Percentiles rank a stretch among this genome's conserved stretches.
phyloP scores from a whole-genome alignment of 2,888 invertebrate species.

The Lepidonotus clava region DNA sequence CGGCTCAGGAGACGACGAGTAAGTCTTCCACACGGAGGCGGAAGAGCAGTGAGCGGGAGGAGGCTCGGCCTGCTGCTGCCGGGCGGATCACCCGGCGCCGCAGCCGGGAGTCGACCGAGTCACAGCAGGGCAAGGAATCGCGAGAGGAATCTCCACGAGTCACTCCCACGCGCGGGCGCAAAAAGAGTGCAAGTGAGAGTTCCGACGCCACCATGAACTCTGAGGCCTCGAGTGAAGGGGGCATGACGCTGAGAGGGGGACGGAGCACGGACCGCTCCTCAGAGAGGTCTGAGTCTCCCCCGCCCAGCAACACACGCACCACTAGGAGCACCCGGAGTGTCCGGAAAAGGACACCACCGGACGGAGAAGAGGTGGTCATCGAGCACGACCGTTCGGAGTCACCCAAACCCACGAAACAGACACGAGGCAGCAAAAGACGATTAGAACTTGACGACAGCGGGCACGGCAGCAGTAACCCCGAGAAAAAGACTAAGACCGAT shows the following conservation, averaged over 20 bases:
- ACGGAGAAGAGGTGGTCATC: not conserved
- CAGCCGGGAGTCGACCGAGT: constrained; percentile 48
- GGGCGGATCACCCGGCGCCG: constrained; percentile 40
- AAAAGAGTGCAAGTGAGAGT: constrained; percentile 49
- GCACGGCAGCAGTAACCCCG: not conserved
- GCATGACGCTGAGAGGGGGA: constrained; percentile 32
- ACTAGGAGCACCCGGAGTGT: constrained; percentile 47
- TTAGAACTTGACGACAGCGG: constrained; percentile 42
- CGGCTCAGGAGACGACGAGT: not conserved
- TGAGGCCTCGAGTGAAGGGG: not conserved
- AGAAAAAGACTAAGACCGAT: constrained; percentile 17
- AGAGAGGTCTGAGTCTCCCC: constrained; percentile 3
- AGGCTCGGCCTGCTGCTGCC: not conserved
- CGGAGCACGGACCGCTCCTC: constrained; percentile 13
- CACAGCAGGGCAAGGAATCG: constrained; percentile 41
- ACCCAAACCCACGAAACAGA: constrained; percentile 44
- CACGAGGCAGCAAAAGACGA: constrained; percentile 57
- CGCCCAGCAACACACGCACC: constrained; percentile 20
- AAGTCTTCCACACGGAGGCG: not conserved
- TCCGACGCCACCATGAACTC: constrained; percentile 43
- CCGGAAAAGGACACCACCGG: constrained; percentile 21
- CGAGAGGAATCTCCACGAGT: constrained; percentile 50
- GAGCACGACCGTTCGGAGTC: constrained; percentile 19
- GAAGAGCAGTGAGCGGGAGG: constrained; percentile 1
- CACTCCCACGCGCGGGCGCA: constrained; percentile 40